Evolutionary conservation across 2,888 invertebrate genomes (phyloP).

Genomic region (Pristionchus exspectatus): DNA sequence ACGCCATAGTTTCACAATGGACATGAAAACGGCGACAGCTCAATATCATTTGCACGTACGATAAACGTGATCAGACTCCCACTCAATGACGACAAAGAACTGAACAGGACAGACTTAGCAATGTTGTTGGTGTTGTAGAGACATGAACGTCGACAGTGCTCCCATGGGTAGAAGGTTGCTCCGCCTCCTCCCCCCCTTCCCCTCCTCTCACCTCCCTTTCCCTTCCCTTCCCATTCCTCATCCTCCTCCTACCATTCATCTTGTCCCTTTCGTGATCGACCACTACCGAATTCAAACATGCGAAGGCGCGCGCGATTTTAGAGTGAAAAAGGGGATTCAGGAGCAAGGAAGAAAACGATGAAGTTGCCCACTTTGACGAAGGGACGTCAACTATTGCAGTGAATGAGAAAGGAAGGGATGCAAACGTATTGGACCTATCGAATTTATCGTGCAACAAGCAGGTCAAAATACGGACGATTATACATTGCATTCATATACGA

Average conservation of each 20-base stretch:
- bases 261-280: constrained; percentile 22
- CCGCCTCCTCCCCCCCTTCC: not conserved
- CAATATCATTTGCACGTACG: not conserved
- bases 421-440: too few relatives aligned
- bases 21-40: not conserved
- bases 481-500: too few relatives aligned
- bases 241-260: constrained; percentile 19
- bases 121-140: not conserved
- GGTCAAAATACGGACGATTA: too few relatives aligned
- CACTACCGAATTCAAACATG: constrained; percentile 39
- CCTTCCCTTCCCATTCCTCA: not conserved
- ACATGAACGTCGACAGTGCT: not conserved
- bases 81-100: not conserved
- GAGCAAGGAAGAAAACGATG: not conserved
- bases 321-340: not conserved
- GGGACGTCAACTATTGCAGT: not conserved
- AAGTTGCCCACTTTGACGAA: not conserved
- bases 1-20: not conserved
- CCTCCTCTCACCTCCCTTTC: not conserved
- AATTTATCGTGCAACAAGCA: too few relatives aligned
- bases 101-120: not conserved
- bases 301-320: not conserved
- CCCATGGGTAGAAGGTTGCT: not conserved
- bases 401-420: not conserved
- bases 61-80: not conserved